These are phyloP conservation scores for Proctacanthus coquilletti DNA, from an alignment of 1,140 invertebrate genomes.

Conservation along the genomic window DNA sequence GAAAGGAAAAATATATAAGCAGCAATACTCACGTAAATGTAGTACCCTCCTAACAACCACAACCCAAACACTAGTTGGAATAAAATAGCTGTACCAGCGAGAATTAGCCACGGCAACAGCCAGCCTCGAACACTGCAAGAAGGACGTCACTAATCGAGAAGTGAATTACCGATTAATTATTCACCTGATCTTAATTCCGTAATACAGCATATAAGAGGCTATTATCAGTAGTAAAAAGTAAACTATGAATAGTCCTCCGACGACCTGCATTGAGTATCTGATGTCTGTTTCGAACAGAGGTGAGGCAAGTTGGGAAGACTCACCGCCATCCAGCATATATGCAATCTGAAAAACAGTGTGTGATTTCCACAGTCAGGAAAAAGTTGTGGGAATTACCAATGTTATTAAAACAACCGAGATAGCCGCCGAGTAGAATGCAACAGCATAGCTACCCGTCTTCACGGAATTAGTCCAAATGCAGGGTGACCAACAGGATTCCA, in stretches of 20 bases:
- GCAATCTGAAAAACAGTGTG: slow-evolving; percentile 19
- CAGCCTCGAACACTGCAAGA: slow-evolving; percentile 40
- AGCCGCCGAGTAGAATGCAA: slow-evolving; percentile 61
- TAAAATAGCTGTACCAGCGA: slow-evolving; percentile 49
- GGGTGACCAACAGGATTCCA: slow-evolving; percentile 73
- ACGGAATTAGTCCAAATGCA: slow-evolving; percentile 68
- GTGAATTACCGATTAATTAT: not conserved
- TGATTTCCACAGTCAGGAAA: not conserved
- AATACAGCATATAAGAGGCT: slow-evolving; percentile 43
- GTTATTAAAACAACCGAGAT: slow-evolving; percentile 59
- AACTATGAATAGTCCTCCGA: slow-evolving; percentile 53
- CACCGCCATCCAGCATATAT: slow-evolving; percentile 67
- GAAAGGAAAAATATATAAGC: slow-evolving; percentile 2
- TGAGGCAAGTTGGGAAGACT: slow-evolving; percentile 72
- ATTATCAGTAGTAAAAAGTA: slow-evolving; percentile 54
- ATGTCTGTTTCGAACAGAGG: slow-evolving; percentile 78
- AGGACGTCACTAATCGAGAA: not conserved
- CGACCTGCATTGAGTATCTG: slow-evolving; percentile 51
- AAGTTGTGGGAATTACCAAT: slow-evolving; percentile 32
- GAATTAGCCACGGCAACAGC: slow-evolving; percentile 64
- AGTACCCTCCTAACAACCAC: slow-evolving; percentile 72
- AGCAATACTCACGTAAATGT: slow-evolving; percentile 63
- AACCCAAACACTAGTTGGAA: slow-evolving; percentile 68
- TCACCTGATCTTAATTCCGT: slow-evolving; percentile 32
- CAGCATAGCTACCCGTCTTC: slow-evolving; percentile 54